Base-by-base conservation (phyloP, 2,888 invertebrate genomes). In the Thecocarcelia acutangulata region DNA sequence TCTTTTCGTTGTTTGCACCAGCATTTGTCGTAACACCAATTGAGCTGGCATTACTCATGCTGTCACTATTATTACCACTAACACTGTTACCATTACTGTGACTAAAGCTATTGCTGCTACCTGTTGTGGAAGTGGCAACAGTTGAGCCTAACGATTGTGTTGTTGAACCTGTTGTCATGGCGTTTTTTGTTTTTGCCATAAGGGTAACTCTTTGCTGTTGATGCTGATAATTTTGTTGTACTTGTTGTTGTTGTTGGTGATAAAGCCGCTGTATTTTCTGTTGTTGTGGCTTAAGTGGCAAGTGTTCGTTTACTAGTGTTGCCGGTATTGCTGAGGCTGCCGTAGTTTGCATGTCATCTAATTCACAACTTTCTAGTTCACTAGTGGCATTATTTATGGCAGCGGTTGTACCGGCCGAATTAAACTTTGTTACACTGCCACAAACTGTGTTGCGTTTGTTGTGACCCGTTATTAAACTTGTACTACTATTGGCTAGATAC, bases 331-430 rank as follows among this genome's bases (percentile, higher is more conserved):
- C 48, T 73, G 76, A 48, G 80, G 68, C 64, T 24, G 84, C 66
- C 64, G 61, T 58, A 44, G 85, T 68, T 83, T 82, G 58, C 83
- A 83, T 72, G 68, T 83, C 83, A 85, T 70, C 54, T 84, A 70
- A 19, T 75, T 83, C 80, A 52, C 68, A 78, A 83, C 70, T 85
- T 85, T 85, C 44, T 84, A 83, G 83, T 84, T 82, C 78, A 78
- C 63, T 78, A 59, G 82, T 59, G 56, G 21, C 44, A 58, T 56
- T 74, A 74, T 74, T 73, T 63, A 73, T 54, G 63, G 12, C 28
- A 17, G 28, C 50, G 64, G 24, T 77, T 63, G 40, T 40, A 11
- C 24, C 72, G 52, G 13, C 72, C 24, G 52, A 78, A 61, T 59
- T 83, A 56, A 68, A 21, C 50, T 19, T 21, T 78, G 59, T 73